Conservation (phyloP, 2,113 vertebrate species). For the Tringa solitaria region DNA sequence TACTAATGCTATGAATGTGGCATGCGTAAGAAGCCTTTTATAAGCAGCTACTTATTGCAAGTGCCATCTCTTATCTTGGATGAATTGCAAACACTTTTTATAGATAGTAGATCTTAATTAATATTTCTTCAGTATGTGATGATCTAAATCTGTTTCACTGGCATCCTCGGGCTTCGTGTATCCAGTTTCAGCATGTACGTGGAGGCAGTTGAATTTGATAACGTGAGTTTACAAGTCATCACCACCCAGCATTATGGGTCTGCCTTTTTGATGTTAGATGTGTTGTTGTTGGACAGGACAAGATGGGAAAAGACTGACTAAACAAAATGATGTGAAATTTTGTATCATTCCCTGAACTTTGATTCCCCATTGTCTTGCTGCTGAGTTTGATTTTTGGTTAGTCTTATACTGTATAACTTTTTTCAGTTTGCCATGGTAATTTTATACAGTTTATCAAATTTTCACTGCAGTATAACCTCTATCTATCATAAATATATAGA, state of each 20-base stretch:
- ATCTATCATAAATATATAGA: not conserved
- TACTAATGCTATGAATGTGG: conserved; percentile 22
- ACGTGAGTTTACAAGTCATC: not conserved
- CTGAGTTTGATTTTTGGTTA: not conserved
- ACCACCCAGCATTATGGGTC: not conserved
- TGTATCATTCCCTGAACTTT: not conserved
- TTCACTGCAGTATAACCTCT: not conserved
- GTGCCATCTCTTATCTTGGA: conserved; percentile 1
- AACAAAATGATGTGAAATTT: conserved; percentile 14
- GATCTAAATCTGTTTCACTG: conserved; percentile 49
- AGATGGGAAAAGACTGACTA: not conserved
- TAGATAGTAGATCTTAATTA: conserved; percentile 39
- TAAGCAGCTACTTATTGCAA: not conserved
- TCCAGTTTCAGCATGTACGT: conserved; percentile 44
- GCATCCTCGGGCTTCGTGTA: not conserved
- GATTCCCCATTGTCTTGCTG: not conserved
- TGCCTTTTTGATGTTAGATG: not conserved
- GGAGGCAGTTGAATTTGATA: not conserved
- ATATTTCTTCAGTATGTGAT: conserved; percentile 3
- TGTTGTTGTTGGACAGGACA: conserved; percentile 45
- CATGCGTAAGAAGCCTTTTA: not conserved
- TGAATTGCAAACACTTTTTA: conserved; percentile 30
- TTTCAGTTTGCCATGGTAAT: not conserved
- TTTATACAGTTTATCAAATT: not conserved
- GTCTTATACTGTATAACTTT: not conserved